Base-by-base conservation (phyloP, 2,113 vertebrate genomes). In the Talpa occidentalis region DNA sequence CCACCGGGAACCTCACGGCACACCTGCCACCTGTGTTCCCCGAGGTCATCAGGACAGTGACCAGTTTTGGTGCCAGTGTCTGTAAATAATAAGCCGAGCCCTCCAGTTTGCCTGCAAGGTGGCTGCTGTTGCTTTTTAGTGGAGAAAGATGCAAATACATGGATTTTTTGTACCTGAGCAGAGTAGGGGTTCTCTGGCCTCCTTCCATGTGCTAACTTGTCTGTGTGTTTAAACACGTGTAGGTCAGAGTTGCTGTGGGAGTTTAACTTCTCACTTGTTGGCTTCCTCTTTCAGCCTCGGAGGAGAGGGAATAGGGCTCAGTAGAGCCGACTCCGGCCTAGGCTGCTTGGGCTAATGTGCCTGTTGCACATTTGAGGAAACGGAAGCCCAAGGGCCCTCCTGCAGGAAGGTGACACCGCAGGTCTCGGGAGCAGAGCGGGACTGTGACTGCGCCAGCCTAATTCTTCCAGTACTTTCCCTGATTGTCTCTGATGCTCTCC, bases 1-100 rank as follows among this genome's bases (percentile, higher is more conserved):
- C 21, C 4, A 4, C 22, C 10, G 0, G 10, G 73, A 85, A 24
- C 2, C 7, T 14, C 56, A 6, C 1, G 5, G 54, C 19, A 12
- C 7, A 21, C 35, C 79, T 42, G 72, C 35, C 30, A 1, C 47
- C 83, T 69, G 22, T n/a, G 52, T 54, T 79, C 66, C 35, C 47
- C 1, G 0, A 5, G 8, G 47, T 44, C 12, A 21, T 77, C 70
- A 79, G 74, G 37, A 70, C 14, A 14, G 9, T n/a, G 22, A 47
- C 49, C 37, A 79, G 26, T 19, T n/a, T 3, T 30, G 26, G 35
- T 59, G 59, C 12, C 37, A 19, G 40, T 2, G 5, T 70, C 37
- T 88, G 76, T 49, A 72, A 89, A 22, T 49, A 78, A n/a, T 26
- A 42, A 54, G 42, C 35, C 1, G 10, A 17, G 16, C 4, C 15